These are phyloP conservation scores for Atrina japonica DNA, from an alignment of 2,888 invertebrate genomes.

Conservation along the genomic window DNA sequence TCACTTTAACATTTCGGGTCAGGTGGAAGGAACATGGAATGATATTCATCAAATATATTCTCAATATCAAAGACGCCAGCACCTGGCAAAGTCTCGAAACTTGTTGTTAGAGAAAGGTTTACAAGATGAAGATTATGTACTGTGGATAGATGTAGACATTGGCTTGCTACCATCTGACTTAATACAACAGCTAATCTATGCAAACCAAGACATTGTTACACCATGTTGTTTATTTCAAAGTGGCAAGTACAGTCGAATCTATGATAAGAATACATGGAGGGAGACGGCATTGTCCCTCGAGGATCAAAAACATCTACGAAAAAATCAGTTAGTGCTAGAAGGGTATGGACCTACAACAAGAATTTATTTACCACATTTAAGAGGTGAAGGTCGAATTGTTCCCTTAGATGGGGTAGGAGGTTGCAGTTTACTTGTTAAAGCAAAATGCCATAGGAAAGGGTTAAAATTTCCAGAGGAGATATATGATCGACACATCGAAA, in stretches of 20 bases:
- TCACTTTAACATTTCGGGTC: conserved; percentile 63
- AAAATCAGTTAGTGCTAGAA: conserved; percentile 70
- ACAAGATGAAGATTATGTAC: conserved; percentile 66
- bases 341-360: conserved; percentile 69
- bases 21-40: conserved; percentile 59
- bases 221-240: conserved; percentile 68
- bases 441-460: conserved; percentile 70
- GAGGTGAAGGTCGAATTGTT: conserved; percentile 70
- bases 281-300: conserved; percentile 68
- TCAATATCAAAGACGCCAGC: conserved; percentile 67
- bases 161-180: conserved; percentile 66
- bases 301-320: conserved; percentile 52
- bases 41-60: conserved; percentile 59
- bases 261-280: conserved; percentile 76
- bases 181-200: conserved; percentile 71
- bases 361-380: conserved; percentile 67
- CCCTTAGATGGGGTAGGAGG: conserved; percentile 78
- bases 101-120: conserved; percentile 62
- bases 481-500: conserved; percentile 74
- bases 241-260: conserved; percentile 53
- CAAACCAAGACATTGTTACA: conserved; percentile 68
- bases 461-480: conserved; percentile 72
- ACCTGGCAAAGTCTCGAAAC: conserved; percentile 74
- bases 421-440: conserved; percentile 69
- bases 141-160: conserved; percentile 77